These are phyloP conservation scores for Harpagoxenus sublaevis DNA, from an alignment of 2,888 invertebrate species.

Conservation along the genomic window DNA sequence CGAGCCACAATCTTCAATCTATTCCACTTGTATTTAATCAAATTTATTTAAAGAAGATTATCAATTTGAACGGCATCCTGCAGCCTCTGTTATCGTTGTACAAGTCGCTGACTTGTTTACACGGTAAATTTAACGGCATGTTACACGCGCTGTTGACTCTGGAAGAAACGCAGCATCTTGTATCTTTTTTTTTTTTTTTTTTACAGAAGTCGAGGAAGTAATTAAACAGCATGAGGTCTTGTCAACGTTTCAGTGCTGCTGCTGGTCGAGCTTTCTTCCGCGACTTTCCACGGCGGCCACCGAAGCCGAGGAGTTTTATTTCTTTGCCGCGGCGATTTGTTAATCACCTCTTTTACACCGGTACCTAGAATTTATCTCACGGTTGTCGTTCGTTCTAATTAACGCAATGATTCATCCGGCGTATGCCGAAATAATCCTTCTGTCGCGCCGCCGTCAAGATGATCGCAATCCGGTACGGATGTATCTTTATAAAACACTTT, in stretches of 20 bases:
- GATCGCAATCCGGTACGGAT: neutral
- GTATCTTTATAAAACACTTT: neutral
- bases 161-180: neutral
- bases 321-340: conserved; percentile 20
- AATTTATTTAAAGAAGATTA: neutral
- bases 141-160: neutral
- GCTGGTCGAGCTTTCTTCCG: conserved; percentile 65
- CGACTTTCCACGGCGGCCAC: conserved; percentile 66
- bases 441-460: neutral
- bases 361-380: neutral
- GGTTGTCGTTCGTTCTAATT: conserved; percentile 3
- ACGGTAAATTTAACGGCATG: neutral
- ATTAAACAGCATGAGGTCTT: conserved; percentile 52
- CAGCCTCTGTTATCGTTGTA: neutral
- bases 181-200: neutral
- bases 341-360: conserved; percentile 39
- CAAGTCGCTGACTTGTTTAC: neutral
- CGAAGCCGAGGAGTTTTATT: conserved; percentile 52
- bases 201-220: conserved; percentile 44
- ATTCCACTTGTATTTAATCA: neutral
- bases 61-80: neutral
- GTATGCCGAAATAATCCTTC: neutral
- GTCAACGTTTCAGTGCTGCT: conserved; percentile 55
- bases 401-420: neutral
- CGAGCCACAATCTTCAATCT: neutral